Conservation (phyloP, 2,888 invertebrate genomes). For the Ptilodon capucinus region DNA sequence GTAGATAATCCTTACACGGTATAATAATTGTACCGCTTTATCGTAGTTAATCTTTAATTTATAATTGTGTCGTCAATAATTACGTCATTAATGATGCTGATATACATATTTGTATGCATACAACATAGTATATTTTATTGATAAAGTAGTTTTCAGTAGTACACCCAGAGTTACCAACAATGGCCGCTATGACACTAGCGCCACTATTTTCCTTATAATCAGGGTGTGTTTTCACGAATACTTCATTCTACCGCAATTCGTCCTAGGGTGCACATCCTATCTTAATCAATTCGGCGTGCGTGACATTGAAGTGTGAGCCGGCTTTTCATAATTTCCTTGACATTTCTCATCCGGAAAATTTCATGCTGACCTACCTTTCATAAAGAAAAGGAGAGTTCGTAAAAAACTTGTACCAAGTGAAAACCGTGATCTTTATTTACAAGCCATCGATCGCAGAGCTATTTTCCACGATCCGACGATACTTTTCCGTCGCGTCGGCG, state of each 20-base stretch:
- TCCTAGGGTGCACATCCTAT: conserved; percentile 75
- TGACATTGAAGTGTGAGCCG: conserved; percentile 77
- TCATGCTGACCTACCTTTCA: conserved; percentile 36
- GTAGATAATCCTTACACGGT: conserved; percentile 5
- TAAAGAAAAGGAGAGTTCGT: conserved; percentile 31
- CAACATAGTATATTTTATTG: conserved; percentile 8
- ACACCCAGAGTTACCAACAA: conserved; percentile 39
- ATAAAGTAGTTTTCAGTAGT: conserved; percentile 17
- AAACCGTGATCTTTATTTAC: conserved; percentile 31
- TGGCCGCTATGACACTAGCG: conserved; percentile 66
- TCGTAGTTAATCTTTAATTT: not conserved
- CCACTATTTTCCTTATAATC: conserved; percentile 80
- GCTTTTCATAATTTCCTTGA: conserved; percentile 36
- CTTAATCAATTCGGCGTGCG: conserved; percentile 55
- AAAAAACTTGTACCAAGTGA: conserved; percentile 36
- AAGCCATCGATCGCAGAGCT: conserved; percentile 54
- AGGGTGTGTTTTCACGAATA: conserved; percentile 78
- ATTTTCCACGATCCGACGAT: conserved; percentile 45
- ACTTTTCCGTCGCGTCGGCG: conserved; percentile 44
- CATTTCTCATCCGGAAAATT: conserved; percentile 37
- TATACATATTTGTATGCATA: not conserved
- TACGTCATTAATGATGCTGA: not conserved
- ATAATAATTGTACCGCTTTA: not conserved
- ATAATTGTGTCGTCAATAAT: not conserved
- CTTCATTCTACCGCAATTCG: conserved; percentile 79